Base-by-base conservation (phyloP, 2,888 invertebrate genomes). In the Iselma pallidipennis region DNA sequence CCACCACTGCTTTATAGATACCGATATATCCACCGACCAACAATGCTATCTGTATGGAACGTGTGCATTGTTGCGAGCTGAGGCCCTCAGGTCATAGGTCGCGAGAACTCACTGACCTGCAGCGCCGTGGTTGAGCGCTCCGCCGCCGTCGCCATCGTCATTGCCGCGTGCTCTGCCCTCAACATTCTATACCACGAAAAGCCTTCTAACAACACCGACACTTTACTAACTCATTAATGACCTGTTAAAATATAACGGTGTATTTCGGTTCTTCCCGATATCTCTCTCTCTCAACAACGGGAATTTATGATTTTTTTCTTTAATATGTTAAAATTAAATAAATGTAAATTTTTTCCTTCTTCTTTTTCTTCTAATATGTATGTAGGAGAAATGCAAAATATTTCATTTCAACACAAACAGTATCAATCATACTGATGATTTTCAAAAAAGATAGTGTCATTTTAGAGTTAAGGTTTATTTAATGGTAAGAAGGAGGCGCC, bases 71-170 rank as follows among this genome's bases (percentile, higher is more conserved):
- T 76, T 76, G 75, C 73, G 69, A 72, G 72, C 71, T 73, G 68
- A 69, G 66, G 63, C 71, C n/a, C 61, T 57, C 56, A 67, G 77
- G 78, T 79, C 76, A 74, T 54, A 75, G 78, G 78, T 78, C 79
- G 79, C 80, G 79, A 78, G 79, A 80, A 80, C 77, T 77, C 76
- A 77, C 78, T 80, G 80, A 80, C 80, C 80, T 78, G 78, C 73
- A 70, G 69, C 68, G 60, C 60, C 60, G 56, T 63, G 63, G 55
- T 63, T 55, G 63, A 59, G 56, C 63, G 63, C 58, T 29, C 29
- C 33, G 33, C 33, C 33, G 33, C 10, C 42, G 9, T 19, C 42
- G 10, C 42, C 42, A 10, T 10, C 42, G 19, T 19, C 42, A 10
- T 10, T 5, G 16, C 19, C 42, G 50, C 63, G 55, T 55, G 45